Percentiles rank a stretch among this genome's conserved stretches.
Evolutionary conservation across 2,797 vertebrate genomes (phyloP).

Genomic region (Microhierax caerulescens): DNA sequence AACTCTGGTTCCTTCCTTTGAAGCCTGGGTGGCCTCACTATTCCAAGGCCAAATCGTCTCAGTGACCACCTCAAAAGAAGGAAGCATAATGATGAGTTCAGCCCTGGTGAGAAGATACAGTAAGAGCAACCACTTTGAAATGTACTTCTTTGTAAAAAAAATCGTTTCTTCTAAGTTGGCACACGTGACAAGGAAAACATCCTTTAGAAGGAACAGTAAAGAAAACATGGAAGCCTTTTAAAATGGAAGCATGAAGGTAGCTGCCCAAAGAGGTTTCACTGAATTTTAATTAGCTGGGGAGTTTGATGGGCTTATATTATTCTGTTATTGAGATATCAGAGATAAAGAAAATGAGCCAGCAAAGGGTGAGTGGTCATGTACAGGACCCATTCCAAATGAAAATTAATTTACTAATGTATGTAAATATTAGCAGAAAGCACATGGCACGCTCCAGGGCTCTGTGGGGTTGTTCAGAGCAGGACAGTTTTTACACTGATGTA

Average conservation of each 20-base stretch:
- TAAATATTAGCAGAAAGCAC: background rate
- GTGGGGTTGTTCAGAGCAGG: rapidly evolving
- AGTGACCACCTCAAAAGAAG: background rate
- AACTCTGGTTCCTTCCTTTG: background rate
- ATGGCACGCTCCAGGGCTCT: background rate
- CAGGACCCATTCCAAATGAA: background rate
- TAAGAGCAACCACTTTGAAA: background rate
- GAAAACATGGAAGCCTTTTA: background rate
- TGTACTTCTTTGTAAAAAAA: background rate
- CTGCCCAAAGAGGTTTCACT: background rate
- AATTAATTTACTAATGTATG: background rate
- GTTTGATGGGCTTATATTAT: background rate
- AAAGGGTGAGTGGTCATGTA: background rate
- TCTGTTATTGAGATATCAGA: background rate
- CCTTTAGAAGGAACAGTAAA: background rate
- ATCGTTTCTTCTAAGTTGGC: background rate
- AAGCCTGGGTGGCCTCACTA: background rate
- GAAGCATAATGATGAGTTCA: background rate
- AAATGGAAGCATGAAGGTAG: background rate
- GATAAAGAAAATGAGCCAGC: background rate
- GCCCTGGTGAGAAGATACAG: rapidly evolving
- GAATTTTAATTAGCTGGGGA: background rate
- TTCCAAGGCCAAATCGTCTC: background rate
- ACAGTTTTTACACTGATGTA: background rate
- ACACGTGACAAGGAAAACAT: background rate